These are phyloP conservation scores for Zaprionus ornatus DNA, from an alignment of 1,140 invertebrate species.

Conservation along the genomic window DNA sequence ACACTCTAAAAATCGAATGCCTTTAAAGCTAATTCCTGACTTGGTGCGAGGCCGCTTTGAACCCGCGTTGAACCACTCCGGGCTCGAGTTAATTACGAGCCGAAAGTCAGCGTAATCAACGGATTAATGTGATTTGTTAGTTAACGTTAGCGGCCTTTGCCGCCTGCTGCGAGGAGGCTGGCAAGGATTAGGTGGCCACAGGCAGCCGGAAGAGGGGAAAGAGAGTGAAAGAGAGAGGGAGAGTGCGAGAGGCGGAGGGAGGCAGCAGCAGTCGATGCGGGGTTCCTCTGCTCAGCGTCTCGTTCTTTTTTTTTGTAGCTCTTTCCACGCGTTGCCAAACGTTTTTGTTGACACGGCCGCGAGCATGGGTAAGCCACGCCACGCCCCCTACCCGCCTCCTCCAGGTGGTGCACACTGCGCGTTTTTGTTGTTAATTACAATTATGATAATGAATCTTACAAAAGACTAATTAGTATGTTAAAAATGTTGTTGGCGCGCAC, in stretches of 20 bases:
- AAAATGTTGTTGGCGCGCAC: constrained; percentile 68
- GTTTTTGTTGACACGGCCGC: constrained; percentile 41
- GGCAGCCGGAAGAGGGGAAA: constrained; percentile 5
- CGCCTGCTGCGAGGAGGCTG: constrained; percentile 29
- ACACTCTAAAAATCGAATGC: background rate
- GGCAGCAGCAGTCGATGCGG: constrained; percentile 5
- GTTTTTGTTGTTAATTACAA: constrained; percentile 78
- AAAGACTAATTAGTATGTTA: constrained; percentile 80
- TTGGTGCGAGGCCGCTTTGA: background rate
- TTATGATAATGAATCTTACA: constrained; percentile 80
- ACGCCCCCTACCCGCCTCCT: background rate
- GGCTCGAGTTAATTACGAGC: constrained; percentile 5
- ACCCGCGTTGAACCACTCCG: background rate
- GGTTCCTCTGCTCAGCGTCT: background rate
- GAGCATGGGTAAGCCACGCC: constrained; percentile 19
- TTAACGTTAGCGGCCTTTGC: constrained; percentile 19
- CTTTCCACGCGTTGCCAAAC: background rate
- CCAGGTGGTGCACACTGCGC: constrained; percentile 30
- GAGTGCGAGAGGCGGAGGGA: background rate
- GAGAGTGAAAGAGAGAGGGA: background rate
- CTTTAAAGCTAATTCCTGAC: background rate
- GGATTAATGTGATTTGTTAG: constrained; percentile 52
- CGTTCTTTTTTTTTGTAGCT: constrained; percentile 23
- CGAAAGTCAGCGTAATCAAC: constrained; percentile 39
- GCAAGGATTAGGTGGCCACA: constrained; percentile 44